These are phyloP conservation scores for Melieria omissa DNA, from an alignment of 2,888 invertebrate genomes.

Conservation along the genomic window DNA sequence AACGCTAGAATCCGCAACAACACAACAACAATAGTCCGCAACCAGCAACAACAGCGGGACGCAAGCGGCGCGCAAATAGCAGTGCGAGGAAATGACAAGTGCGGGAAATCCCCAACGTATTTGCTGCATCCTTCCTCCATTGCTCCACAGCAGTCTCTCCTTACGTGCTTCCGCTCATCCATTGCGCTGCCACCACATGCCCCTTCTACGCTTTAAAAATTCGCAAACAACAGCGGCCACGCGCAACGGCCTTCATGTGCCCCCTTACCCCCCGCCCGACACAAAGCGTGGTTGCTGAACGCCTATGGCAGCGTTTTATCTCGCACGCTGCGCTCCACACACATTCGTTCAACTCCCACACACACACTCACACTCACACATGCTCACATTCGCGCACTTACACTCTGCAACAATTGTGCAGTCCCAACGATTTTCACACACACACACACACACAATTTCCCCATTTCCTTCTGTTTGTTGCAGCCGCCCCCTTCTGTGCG, in stretches of 20 bases:
- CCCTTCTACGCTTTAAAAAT: no score
- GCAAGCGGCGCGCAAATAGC: not conserved
- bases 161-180: no score
- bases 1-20: slow-evolving; percentile 28
- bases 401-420: not conserved
- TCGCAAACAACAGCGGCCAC: no score
- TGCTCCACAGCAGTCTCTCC: not conserved
- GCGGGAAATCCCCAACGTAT: slow-evolving; percentile 49
- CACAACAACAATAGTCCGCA: not conserved
- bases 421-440: slow-evolving; percentile 10
- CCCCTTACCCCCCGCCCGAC: not conserved
- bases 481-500: no score
- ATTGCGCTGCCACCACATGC: no score
- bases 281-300: not conserved
- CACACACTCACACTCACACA: not conserved
- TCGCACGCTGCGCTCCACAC: slow-evolving; percentile 36
- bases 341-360: slow-evolving; percentile 35
- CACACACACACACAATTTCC: not conserved
- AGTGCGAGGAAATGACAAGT: slow-evolving; percentile 5
- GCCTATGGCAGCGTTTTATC: slow-evolving; percentile 52
- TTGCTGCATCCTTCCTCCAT: slow-evolving; percentile 34
- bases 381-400: not conserved
- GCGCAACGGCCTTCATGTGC: no score
- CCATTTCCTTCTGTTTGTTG: slow-evolving; percentile 36
- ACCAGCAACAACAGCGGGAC: no score